phyloP scores from a whole-genome alignment of 2,797 vertebrate species.

The Urosaurus nigricauda region DNA sequence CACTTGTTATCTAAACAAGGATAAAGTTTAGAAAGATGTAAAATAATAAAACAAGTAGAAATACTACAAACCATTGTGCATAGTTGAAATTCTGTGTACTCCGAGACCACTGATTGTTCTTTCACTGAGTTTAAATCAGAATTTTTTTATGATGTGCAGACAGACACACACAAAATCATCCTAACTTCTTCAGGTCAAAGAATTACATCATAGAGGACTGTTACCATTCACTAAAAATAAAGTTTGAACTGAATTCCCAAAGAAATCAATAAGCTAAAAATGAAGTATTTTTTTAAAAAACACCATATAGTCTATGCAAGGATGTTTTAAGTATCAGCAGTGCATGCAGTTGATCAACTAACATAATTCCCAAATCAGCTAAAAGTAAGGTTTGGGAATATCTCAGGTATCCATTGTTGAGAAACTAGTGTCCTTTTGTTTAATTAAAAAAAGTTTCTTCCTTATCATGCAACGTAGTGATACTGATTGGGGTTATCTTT shows the following conservation, averaged over 20 bases:
- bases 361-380: slow-evolving; percentile 68
- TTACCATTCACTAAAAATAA: slow-evolving; percentile 57
- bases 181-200: slow-evolving; percentile 56
- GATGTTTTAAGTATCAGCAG: slow-evolving; percentile 56
- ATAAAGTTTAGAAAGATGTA: slow-evolving; percentile 58
- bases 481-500: slow-evolving; percentile 96
- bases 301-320: slow-evolving; percentile 53
- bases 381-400: slow-evolving; percentile 66
- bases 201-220: slow-evolving; percentile 48
- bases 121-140: slow-evolving; percentile 53
- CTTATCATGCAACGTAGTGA: slow-evolving; percentile 92
- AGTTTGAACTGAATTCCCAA: slow-evolving; percentile 56
- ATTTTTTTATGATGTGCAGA: slow-evolving; percentile 62
- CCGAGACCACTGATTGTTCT: slow-evolving; percentile 57
- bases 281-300: slow-evolving; percentile 43
- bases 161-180: slow-evolving; percentile 55
- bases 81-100: slow-evolving; percentile 52
- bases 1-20: slow-evolving; percentile 69
- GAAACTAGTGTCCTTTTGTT: slow-evolving; percentile 58
- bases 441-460: slow-evolving; percentile 42
- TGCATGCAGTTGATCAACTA: slow-evolving; percentile 64
- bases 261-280: slow-evolving; percentile 56
- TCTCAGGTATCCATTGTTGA: slow-evolving; percentile 62
- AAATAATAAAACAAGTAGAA: slow-evolving; percentile 54
- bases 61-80: slow-evolving; percentile 48